These are phyloP conservation scores for Aphelenchoides fujianensis DNA, from an alignment of 1,140 invertebrate species.

Conservation along the genomic window DNA sequence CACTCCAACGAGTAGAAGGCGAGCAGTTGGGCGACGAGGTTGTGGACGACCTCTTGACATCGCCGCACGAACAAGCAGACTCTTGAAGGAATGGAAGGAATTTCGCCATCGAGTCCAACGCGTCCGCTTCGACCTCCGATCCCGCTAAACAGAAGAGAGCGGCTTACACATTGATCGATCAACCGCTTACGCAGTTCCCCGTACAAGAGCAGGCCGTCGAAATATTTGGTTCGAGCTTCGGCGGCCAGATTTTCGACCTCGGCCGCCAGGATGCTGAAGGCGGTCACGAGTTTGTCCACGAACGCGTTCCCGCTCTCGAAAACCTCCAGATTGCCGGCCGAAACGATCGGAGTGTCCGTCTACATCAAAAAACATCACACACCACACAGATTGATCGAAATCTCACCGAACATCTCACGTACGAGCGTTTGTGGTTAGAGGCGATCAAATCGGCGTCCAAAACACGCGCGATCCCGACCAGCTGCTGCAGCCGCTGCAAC, in stretches of 20 bases:
- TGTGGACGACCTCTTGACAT: slow-evolving; percentile 70
- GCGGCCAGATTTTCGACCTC: slow-evolving; percentile 32
- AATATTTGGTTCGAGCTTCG: slow-evolving; percentile 28
- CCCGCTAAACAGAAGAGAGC: slow-evolving; percentile 24
- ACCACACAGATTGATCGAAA: not conserved
- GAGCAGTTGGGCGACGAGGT: slow-evolving; percentile 71
- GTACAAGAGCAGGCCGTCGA: slow-evolving; percentile 35
- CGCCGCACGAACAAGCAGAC: slow-evolving; percentile 70
- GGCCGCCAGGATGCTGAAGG: slow-evolving; percentile 33
- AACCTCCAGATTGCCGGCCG: not conserved
- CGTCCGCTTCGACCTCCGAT: slow-evolving; percentile 7
- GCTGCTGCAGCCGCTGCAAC: slow-evolving; percentile 2
- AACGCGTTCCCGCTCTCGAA: slow-evolving; percentile 28
- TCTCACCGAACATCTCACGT: slow-evolving; percentile 23
- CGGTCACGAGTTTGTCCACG: slow-evolving; percentile 28
- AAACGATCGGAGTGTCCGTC: not conserved
- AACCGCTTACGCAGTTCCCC: slow-evolving; percentile 32
- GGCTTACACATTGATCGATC: not conserved
- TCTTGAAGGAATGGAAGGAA: slow-evolving; percentile 63
- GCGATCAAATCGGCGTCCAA: slow-evolving; percentile 5
- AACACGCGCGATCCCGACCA: not conserved
- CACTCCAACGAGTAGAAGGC: slow-evolving; percentile 65
- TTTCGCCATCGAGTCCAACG: slow-evolving; percentile 33
- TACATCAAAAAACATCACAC: not conserved
- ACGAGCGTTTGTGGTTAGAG: not conserved